These are phyloP conservation scores for Mylabris phalerata DNA, from an alignment of 1,140 invertebrate species.

Conservation along the genomic window DNA sequence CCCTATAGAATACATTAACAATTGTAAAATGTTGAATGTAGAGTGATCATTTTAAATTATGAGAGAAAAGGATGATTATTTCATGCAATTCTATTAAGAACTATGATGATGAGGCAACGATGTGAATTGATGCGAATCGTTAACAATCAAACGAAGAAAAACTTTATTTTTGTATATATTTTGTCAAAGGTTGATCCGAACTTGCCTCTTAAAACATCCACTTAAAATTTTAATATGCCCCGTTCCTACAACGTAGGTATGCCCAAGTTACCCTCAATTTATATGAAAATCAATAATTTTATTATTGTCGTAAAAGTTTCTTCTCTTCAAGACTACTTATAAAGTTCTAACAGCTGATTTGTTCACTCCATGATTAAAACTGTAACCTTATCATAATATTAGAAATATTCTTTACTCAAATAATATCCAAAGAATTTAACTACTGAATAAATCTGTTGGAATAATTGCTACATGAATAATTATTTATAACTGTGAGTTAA, in stretches of 20 bases:
- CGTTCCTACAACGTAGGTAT: slow-evolving; percentile 9
- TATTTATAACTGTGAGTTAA: too few species aligned
- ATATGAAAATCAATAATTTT: slow-evolving; percentile 22
- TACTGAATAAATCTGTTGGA: too few species aligned
- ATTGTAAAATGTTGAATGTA: too few species aligned
- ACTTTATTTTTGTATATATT: not conserved
- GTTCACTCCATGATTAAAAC: not conserved
- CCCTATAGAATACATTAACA: too few species aligned
- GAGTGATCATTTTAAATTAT: too few species aligned
- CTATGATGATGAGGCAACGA: not conserved
- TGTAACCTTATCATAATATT: too few species aligned
- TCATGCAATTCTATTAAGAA: too few species aligned
- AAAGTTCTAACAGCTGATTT: slow-evolving; percentile 18
- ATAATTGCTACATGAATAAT: too few species aligned
- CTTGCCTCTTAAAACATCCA: slow-evolving; percentile 18
- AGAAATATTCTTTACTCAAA: too few species aligned
- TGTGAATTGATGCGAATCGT: not conserved
- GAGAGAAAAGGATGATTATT: too few species aligned
- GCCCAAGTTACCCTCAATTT: slow-evolving; percentile 20
- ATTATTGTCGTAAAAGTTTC: slow-evolving; percentile 23
- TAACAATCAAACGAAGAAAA: slow-evolving; percentile 7
- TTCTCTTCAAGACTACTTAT: slow-evolving; percentile 15
- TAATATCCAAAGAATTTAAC: too few species aligned
- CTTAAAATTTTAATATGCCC: slow-evolving; percentile 25
- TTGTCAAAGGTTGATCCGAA: not conserved